Evolutionary conservation across 2,797 vertebrate genomes (phyloP).

Genomic region (Paguma larvata): DNA sequence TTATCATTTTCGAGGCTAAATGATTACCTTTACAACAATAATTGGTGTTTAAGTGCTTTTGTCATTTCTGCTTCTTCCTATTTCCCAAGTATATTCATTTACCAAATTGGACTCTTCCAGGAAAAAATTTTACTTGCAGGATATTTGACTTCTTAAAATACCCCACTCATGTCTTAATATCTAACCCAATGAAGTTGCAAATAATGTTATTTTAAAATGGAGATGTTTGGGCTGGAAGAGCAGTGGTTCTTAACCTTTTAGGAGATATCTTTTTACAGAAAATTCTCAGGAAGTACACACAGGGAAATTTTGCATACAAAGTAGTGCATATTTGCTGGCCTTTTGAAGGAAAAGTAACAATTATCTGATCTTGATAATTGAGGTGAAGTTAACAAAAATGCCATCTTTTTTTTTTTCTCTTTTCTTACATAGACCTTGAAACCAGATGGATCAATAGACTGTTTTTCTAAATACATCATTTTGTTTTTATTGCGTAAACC

Average conservation of each 20-base stretch:
- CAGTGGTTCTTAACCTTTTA: not conserved
- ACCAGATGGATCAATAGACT: constrained; percentile 79
- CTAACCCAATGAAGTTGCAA: not conserved
- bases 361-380: constrained; percentile 12
- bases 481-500: constrained; percentile 80
- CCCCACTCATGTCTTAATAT: not conserved
- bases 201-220: not conserved
- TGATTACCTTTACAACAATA: not conserved
- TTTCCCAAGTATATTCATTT: not conserved
- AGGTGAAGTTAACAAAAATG: constrained; percentile 33
- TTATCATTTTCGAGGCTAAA: constrained; percentile 28
- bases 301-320: constrained; percentile 16
- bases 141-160: constrained; percentile 14
- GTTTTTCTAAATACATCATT: constrained; percentile 79
- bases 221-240: not conserved
- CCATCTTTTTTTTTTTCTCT: not conserved
- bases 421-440: constrained; percentile 69
- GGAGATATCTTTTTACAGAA: constrained; percentile 20
- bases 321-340: not conserved
- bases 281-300: not conserved
- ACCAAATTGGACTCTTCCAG: not conserved
- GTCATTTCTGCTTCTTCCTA: not conserved
- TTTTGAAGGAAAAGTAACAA: constrained; percentile 22
- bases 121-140: not conserved
- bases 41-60: not conserved